These are phyloP conservation scores for Caenorhabditis japonica DNA, from an alignment of 2,888 invertebrate genomes.

Conservation along the genomic window DNA sequence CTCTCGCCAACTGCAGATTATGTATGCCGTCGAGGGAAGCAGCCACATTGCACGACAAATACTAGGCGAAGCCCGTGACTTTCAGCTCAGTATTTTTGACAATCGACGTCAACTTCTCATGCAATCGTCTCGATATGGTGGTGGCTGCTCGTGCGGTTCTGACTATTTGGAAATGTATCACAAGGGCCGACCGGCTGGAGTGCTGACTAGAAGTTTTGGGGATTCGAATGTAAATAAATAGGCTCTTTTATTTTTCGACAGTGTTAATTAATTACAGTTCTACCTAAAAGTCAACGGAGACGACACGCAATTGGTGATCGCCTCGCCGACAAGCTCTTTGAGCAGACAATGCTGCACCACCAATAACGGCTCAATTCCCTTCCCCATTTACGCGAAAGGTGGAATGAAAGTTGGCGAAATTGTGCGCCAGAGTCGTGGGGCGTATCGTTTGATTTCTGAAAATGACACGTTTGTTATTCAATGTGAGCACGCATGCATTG, in stretches of 20 bases:
- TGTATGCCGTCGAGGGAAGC: conserved; percentile 24
- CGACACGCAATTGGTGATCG: conserved; percentile 19
- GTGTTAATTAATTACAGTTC: conserved; percentile 20
- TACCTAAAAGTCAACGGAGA: conserved; percentile 20
- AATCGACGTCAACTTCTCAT: conserved; percentile 12
- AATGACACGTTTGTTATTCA: conserved; percentile 34
- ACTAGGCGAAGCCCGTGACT: conserved; percentile 1
- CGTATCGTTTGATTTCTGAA: conserved; percentile 16
- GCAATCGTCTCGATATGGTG: conserved; percentile 28
- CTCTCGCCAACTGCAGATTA: conserved; percentile 20
- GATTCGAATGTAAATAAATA: conserved; percentile 10
- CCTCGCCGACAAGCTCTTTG: conserved; percentile 1
- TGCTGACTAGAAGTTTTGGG: not conserved
- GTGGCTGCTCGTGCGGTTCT: conserved; percentile 7
- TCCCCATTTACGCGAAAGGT: conserved; percentile 21
- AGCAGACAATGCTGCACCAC: conserved; percentile 4
- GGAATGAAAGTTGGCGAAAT: conserved; percentile 29
- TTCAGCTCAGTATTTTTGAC: conserved; percentile 18
- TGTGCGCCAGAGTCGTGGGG: conserved; percentile 23
- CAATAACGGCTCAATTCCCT: conserved; percentile 15
- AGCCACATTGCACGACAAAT: conserved; percentile 6
- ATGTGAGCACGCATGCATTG: conserved; percentile 22
- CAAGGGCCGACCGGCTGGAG: conserved; percentile 12
- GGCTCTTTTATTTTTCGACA: no score
- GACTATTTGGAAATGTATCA: conserved; percentile 31